Conservation (phyloP, 2,797 vertebrate species). For the Thalassophryne amazonica region DNA sequence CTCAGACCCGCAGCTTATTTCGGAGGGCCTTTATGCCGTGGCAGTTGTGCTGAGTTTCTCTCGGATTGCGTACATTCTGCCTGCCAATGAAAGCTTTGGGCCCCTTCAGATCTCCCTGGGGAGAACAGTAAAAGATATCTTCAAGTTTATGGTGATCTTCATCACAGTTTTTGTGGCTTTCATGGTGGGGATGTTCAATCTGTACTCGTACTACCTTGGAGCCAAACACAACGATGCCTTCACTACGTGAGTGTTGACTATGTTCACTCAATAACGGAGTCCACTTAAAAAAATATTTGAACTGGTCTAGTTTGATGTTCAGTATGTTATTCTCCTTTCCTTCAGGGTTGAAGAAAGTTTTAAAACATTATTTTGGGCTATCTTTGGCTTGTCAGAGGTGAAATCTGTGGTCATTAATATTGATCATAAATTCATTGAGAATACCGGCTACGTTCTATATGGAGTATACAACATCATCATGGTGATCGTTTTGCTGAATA, state of each 20-base stretch:
- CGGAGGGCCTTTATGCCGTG: conserved; percentile 94
- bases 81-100: conserved; percentile 96
- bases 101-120: conserved; percentile 96
- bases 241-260: conserved; percentile 86
- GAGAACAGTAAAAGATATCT: conserved; percentile 95
- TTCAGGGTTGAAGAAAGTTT: conserved; percentile 96
- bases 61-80: conserved; percentile 94
- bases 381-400: conserved; percentile 97
- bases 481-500: conserved; percentile 97
- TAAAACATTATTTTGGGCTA: conserved; percentile 87
- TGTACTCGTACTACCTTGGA: conserved; percentile 95
- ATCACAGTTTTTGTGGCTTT: conserved; percentile 98
- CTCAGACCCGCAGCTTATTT: conserved; percentile 94
- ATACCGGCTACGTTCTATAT: conserved; percentile 92
- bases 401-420: conserved; percentile 96
- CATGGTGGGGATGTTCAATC: conserved; percentile 98
- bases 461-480: conserved; percentile 98
- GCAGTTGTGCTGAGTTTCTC: conserved; percentile 96
- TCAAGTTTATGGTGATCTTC: conserved; percentile 99
- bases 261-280: not conserved
- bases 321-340: conserved; percentile 7
- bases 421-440: conserved; percentile 87
- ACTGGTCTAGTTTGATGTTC: no score
- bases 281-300: not conserved
- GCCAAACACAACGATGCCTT: conserved; percentile 94